Conservation (phyloP, 2,888 invertebrate species). For the Drosophila mettleri region DNA sequence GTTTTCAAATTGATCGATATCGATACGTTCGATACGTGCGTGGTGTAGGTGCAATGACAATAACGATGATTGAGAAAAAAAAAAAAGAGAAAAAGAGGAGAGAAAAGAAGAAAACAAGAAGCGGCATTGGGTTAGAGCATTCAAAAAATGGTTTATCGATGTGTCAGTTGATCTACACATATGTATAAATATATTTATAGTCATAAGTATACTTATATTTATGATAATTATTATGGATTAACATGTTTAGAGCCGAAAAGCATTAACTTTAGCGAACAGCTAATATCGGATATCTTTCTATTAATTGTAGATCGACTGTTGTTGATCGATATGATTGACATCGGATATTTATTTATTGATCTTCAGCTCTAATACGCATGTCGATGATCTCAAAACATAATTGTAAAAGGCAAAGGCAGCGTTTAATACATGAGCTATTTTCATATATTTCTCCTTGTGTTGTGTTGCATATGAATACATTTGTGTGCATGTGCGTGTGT, state of each 20-base stretch:
- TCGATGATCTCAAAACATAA: constrained; percentile 25
- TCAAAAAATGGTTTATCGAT: constrained; percentile 17
- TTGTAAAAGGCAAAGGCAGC: constrained; percentile 75
- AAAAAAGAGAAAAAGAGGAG: constrained; percentile 27
- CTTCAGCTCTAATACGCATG: constrained; percentile 21
- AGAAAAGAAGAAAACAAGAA: constrained; percentile 45
- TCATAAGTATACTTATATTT: not conserved
- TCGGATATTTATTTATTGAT: not conserved
- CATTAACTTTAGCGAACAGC: not conserved
- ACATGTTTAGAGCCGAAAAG: constrained; percentile 8
- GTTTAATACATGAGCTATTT: constrained; percentile 38
- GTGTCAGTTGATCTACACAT: not conserved
- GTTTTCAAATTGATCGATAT: constrained; percentile 31
- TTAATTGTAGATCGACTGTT: too few relatives aligned
- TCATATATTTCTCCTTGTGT: constrained; percentile 13
- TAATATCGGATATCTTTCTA: not conserved
- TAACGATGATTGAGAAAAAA: constrained; percentile 31
- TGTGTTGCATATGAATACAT: constrained; percentile 12
- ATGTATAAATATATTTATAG: not conserved
- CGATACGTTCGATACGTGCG: constrained; percentile 15
- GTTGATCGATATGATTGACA: not conserved
- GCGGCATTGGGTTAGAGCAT: constrained; percentile 54
- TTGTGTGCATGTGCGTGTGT: constrained; percentile 3
- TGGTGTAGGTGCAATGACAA: constrained; percentile 38
- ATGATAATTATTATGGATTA: not conserved